Base-by-base conservation (phyloP, 2,113 vertebrate species). In the Coturnix japonica region DNA sequence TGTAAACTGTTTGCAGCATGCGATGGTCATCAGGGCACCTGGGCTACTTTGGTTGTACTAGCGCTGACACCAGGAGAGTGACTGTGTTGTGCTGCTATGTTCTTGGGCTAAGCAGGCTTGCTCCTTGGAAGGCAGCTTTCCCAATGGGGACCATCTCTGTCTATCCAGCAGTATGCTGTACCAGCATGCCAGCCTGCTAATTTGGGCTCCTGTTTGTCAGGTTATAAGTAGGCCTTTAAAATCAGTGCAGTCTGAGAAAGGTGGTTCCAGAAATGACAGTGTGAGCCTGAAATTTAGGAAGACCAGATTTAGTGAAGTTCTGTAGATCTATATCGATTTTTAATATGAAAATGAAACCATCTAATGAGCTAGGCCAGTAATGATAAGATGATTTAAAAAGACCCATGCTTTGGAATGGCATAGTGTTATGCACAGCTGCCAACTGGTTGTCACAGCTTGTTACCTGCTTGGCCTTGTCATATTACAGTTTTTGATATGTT, bases 271-370 rank as follows among this genome's bases (percentile, higher is more conserved):
- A 14, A 19, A 14, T 33, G 39, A 9, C 16, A 67, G 4, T 46
- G 66, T 31, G 39, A 28, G 30, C 39, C 51, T 89, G 87, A n/a
- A 31, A 5, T 60, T 67, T 13, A 18, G 74, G 30, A 59, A 67
- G 30, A n/a, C 19, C 57, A 26, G 35, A 19, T 89, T 83, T 74
- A 49, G 31, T 49, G 18, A 43, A 49, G 8, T 74, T 83, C 37
- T 2, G 2, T 26, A 25, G 19, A 4, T 41, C 1, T 31, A 2
- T 39, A 0, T n/a, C 2, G 23, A 3, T 8, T 25, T n/a, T 74
- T 49, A 64, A 64, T 72, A 35, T 57, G 21, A 30, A 69, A 15
- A 35, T 23, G 60, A 46, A 94, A 60, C 53, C 67, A 14, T 44
- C 13, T 65, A 35, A 69, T 73, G 75, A 61, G 44, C 71, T 82